Base-by-base conservation (phyloP, 1,140 invertebrate genomes). In the Drosophila nasuta region DNA sequence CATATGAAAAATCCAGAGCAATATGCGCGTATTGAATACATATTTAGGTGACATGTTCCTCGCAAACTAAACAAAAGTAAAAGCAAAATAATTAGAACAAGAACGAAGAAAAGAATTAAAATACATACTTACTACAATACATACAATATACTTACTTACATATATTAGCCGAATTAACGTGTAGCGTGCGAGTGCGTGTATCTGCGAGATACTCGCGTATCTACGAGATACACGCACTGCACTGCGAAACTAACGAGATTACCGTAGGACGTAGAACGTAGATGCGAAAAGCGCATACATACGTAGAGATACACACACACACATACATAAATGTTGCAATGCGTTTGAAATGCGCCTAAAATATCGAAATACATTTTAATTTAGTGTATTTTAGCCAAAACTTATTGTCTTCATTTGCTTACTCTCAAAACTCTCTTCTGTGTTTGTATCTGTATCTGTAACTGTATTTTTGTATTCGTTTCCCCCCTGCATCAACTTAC, bases 31-130 rank as follows among this genome's bases (percentile, higher is more conserved):
- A 88, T 88, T 88, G 83, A 89, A 88, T 89, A 89, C 81, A 89
- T 88, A 85, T 90, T 89, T 90, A 89, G 85, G 85, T 89, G 86
- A 90, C 85, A 89, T 90, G 85, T 89, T 89, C 85, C 85, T 89
- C 86, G 72, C 81, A 79, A 75, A 69, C 8, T 43, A 57, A 46
- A 35, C 15, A 80, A 57, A 10, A 48, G 56, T 57, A 48, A 69
- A 56, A 69, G 75, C 52, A 38, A 48, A 13, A 43, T 3, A n/a
- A 43, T 43, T 43, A 43, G 41, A 43, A 43, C 41, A 43, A 33
- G 43, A 62, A 35, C 25, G 45, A 45, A 72, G 20, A 25, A 25
- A 25, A 46, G 3, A 20, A 59, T 49, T 54, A 57, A 69, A 54
- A 56, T 25, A 67, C 54, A 67, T 25, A 59, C 54, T 56, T 57